These are phyloP conservation scores for Chondrilla cf. caribensis DNA, from an alignment of 37 sponge, comb jelly and placozoan genomes.

Conservation along the genomic window DNA sequence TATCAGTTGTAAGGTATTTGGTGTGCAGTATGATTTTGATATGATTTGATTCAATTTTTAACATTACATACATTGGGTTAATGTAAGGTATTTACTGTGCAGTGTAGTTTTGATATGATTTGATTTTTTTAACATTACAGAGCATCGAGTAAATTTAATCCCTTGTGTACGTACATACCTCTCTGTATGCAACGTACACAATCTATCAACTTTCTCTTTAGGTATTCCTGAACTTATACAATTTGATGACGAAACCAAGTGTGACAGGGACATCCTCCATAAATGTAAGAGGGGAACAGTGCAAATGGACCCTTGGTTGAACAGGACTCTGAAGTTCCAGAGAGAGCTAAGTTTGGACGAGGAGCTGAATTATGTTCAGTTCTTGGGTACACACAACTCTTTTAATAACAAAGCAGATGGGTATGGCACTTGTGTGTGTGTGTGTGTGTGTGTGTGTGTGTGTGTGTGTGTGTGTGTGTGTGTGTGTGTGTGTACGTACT, in stretches of 20 bases:
- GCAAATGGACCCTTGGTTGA: conserved; percentile 43
- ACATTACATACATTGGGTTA: too few species aligned
- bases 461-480: too few species aligned
- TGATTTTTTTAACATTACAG: neutral
- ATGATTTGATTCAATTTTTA: too few species aligned
- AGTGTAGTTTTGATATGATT: neutral
- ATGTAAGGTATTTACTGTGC: too few species aligned
- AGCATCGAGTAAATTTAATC: neutral
- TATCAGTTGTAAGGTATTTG: too few species aligned
- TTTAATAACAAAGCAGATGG: conserved; percentile 69
- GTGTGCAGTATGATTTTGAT: too few species aligned
- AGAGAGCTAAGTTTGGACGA: conserved; percentile 11
- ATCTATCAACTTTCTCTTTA: neutral
- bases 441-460: too few species aligned
- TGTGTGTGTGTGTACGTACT: too few species aligned
- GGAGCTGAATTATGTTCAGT: conserved; percentile 33
- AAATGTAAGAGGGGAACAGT: conserved; percentile 47
- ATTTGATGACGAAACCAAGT: conserved; percentile 20
- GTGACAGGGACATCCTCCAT: conserved; percentile 10
- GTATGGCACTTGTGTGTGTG: conserved; percentile 2
- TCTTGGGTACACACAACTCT: conserved; percentile 59
- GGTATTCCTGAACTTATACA: conserved; percentile 31
- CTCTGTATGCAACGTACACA: too few species aligned
- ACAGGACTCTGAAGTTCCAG: conserved; percentile 37
- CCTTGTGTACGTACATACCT: neutral